Conservation (phyloP, 2,797 vertebrate species). For the Danio choprae region DNA sequence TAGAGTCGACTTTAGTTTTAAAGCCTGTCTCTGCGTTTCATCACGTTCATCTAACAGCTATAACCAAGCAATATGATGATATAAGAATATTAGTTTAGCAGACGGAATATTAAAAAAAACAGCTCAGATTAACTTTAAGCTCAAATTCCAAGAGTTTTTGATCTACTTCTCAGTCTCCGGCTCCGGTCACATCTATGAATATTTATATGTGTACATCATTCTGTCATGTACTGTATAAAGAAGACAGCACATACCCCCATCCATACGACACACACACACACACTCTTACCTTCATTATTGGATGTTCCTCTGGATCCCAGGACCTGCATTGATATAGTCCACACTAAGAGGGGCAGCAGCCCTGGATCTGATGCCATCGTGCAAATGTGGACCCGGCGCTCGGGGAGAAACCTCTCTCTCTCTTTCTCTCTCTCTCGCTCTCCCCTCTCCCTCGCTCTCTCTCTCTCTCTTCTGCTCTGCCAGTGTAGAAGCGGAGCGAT, state of each 20-base stretch:
- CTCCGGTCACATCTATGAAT: too few relatives aligned
- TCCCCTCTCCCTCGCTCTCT: constrained; percentile 59
- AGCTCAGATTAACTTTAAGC: neutral
- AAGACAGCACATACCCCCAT: constrained; percentile 41
- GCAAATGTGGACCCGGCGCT: constrained; percentile 63
- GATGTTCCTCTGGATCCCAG: constrained; percentile 67
- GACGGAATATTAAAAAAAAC: neutral
- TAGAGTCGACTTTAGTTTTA: neutral
- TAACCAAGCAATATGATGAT: neutral
- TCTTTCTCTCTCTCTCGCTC: constrained; percentile 67
- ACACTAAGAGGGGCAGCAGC: constrained; percentile 77
- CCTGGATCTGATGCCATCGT: constrained; percentile 81
- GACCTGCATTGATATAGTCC: constrained; percentile 79
- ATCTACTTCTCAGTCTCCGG: neutral
- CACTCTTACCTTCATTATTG: constrained; percentile 77
- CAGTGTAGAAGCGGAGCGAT: constrained; percentile 71
- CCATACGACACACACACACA: constrained; percentile 33
- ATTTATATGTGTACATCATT: neutral
- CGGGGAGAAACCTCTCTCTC: constrained; percentile 70
- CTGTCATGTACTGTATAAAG: constrained; percentile 1
- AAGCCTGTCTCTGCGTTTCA: neutral
- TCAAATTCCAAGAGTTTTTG: neutral
- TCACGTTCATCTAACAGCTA: neutral
- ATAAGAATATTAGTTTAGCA: neutral
- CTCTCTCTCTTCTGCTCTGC: constrained; percentile 67